Evolutionary conservation across 2,797 vertebrate species (phyloP).

Genomic region (Phrynocephalus vlangalii): DNA sequence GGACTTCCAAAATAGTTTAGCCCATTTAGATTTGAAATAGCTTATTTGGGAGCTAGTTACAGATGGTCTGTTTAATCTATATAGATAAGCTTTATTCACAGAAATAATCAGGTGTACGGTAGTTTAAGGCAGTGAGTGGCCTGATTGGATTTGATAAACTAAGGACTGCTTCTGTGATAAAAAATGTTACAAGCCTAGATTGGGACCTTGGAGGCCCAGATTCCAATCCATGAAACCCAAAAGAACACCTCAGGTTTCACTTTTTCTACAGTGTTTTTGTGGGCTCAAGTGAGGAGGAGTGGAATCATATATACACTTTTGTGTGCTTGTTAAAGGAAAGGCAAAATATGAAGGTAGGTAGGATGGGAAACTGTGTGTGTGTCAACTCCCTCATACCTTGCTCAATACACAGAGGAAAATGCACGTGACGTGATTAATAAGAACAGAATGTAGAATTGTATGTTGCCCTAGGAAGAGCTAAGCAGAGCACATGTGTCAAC

Average conservation of each 20-base stretch:
- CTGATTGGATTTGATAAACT: background rate
- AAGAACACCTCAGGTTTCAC: too few relatives aligned
- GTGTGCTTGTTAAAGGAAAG: background rate
- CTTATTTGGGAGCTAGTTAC: slow-evolving; percentile 45
- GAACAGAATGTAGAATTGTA: background rate
- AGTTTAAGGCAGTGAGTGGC: background rate
- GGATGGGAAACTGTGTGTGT: background rate
- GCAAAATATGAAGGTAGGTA: background rate
- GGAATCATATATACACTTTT: background rate
- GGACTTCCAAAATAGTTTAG: slow-evolving; percentile 4
- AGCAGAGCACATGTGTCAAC: slow-evolving; percentile 19
- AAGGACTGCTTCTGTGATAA: background rate
- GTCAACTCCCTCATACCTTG: background rate
- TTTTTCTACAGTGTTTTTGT: background rate
- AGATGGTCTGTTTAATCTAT: slow-evolving; percentile 42
- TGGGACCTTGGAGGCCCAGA: background rate
- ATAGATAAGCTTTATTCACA: background rate
- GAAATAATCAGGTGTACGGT: slow-evolving; percentile 32
- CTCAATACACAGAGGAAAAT: too few relatives aligned
- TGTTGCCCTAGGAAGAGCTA: slow-evolving; percentile 31
- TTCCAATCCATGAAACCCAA: background rate
- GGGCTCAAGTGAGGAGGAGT: background rate
- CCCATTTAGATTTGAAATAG: slow-evolving; percentile 38
- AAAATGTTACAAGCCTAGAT: background rate
- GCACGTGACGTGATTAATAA: background rate